A percentile compares a stretch with the other conserved stretches of the same genome.
These are phyloP conservation scores for Lydus trimaculatus DNA, from an alignment of 2,888 invertebrate species.

Conservation along the genomic window DNA sequence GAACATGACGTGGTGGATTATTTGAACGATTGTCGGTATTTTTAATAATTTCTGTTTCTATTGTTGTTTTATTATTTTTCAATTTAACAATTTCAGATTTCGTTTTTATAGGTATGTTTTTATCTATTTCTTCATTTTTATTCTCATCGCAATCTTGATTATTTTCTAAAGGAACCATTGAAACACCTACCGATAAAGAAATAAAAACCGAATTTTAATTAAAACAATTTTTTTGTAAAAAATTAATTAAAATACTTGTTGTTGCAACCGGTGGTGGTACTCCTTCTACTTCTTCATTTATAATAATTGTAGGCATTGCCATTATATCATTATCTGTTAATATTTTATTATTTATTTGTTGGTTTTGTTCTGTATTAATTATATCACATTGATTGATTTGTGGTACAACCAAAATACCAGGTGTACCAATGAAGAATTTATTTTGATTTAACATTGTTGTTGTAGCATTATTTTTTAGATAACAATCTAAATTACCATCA, in stretches of 20 bases:
- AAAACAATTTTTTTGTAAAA: too few species aligned
- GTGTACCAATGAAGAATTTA: constrained; percentile 34
- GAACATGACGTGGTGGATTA: constrained; percentile 40
- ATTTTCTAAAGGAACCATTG: too few species aligned
- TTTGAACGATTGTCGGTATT: background rate
- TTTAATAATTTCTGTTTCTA: background rate
- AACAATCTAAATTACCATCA: constrained; percentile 39
- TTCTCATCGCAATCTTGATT: too few species aligned
- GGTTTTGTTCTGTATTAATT: constrained; percentile 20
- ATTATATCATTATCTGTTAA: constrained; percentile 52
- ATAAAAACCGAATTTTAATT: too few species aligned
- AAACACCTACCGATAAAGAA: too few species aligned
- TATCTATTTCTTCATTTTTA: background rate
- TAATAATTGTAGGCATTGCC: constrained; percentile 54
- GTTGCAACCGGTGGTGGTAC: background rate
- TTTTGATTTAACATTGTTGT: constrained; percentile 22
- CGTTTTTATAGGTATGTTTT: background rate
- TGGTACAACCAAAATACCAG: constrained; percentile 37
- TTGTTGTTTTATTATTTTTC: background rate
- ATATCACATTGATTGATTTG: constrained; percentile 33
- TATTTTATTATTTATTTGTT: constrained; percentile 15
- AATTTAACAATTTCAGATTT: background rate
- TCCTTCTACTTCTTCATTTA: constrained; percentile 32
- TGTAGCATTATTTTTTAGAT: constrained; percentile 29
- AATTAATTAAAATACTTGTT: background rate